Conservation (phyloP, 2,888 invertebrate genomes). For the Archips xylosteana region DNA sequence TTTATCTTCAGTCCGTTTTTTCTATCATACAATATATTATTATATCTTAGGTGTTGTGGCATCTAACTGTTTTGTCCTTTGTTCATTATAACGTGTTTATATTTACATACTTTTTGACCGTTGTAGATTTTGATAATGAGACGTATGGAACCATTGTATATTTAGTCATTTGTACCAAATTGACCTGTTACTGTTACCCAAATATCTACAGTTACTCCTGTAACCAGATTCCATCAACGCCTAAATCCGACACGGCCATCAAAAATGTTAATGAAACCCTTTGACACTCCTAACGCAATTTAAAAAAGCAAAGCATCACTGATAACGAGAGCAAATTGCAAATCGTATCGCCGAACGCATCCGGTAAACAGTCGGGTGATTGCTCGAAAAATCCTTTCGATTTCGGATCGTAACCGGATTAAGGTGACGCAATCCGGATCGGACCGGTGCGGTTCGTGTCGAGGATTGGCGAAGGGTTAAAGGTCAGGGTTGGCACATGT, state of each 20-base stretch:
- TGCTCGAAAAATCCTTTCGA: slow-evolving; percentile 36
- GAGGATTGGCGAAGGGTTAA: slow-evolving; percentile 41
- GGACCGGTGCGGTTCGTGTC: slow-evolving; percentile 36
- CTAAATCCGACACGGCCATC: background rate
- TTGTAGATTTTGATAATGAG: too few relatives aligned
- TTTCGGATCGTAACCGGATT: slow-evolving; percentile 48
- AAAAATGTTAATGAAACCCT: background rate
- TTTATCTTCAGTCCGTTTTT: too few relatives aligned
- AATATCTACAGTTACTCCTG: background rate
- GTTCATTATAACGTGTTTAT: too few relatives aligned
- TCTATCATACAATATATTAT: too few relatives aligned
- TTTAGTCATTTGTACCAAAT: too few relatives aligned
- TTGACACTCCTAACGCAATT: slow-evolving; percentile 9
- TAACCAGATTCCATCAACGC: background rate
- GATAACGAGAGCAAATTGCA: slow-evolving; percentile 14
- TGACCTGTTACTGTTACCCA: too few relatives aligned
- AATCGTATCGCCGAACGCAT: slow-evolving; percentile 23
- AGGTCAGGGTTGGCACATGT: slow-evolving; percentile 20
- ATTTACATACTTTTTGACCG: too few relatives aligned
- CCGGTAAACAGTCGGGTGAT: slow-evolving; percentile 31
- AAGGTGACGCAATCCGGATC: slow-evolving; percentile 45
- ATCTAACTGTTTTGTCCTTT: too few relatives aligned
- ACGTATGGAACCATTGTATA: too few relatives aligned
- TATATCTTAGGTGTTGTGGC: too few relatives aligned
- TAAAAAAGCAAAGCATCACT: slow-evolving; percentile 9